Base-by-base conservation (phyloP, 2,888 invertebrate genomes). In the Salpingus planirostris region DNA sequence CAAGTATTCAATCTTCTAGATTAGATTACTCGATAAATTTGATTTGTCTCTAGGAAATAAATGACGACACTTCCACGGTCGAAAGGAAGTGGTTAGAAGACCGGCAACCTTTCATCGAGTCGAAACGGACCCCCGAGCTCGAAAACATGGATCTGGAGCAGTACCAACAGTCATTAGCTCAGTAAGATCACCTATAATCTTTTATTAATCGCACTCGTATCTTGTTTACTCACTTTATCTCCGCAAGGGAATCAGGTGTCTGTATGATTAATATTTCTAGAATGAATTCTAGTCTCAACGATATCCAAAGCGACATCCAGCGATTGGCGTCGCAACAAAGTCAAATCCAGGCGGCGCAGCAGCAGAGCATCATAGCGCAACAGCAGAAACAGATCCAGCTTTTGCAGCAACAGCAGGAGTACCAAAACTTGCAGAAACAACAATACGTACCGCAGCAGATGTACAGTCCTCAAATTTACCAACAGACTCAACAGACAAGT, bases 281-380 rank as follows among this genome's bases (percentile, higher is more conserved):
- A 70, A 88, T 93, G 81, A 92, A 92, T 71, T 80, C 78, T 69
- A 92, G 87, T 72, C 78, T 95, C 57, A 84, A 86, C 62, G 92
- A 93, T 68, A 83, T 95, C 57, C 92, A 93, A 69, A 83, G 83
- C 45, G 93, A 95, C 67, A 91, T 95, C 60, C 87, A 90, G 66
- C 77, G 88, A 51, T 73, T 95, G 47, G 81, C 89, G 38, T 80
- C 78, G 43, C 88, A 90, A 58, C 84, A 85, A 59, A 78, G 74
- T 62, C 81, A 81, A 64, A 78, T 83, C 51, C 80, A 76, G 60
- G 69, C 69, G 24, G 67, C 68, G 44, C 71, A 76, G 49, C 71
- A 74, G 49, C 75, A 77, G 47, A 73, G 73, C 50, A 60, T 75
- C 47, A 66, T 76, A 56, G 59, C 63, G 38, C 62, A 62, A 42